Percentiles rank a stretch among this genome's conserved stretches.
Conservation (phyloP, 2,888 invertebrate genomes). For the Leptogaster cylindrica region DNA sequence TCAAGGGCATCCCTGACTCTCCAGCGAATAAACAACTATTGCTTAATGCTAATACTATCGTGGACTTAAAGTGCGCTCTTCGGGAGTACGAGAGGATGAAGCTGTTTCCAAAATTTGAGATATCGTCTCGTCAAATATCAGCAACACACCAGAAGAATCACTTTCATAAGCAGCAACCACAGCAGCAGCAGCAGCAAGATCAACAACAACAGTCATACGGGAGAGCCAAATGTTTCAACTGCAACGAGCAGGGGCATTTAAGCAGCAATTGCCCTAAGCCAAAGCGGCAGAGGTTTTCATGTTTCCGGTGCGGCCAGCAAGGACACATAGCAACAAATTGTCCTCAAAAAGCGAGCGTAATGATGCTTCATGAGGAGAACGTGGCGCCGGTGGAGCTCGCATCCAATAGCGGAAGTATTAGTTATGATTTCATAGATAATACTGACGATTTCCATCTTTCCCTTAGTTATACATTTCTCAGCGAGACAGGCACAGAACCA, state of each 20-base stretch:
- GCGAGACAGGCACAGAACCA: background rate
- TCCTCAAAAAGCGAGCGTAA: background rate
- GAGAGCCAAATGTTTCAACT: constrained; percentile 41
- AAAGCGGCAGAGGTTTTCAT: constrained; percentile 22
- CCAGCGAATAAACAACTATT: constrained; percentile 33
- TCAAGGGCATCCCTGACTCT: constrained; percentile 40
- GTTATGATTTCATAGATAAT: background rate
- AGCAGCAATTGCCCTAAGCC: background rate
- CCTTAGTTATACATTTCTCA: background rate
- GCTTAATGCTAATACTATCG: constrained; percentile 28
- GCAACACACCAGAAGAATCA: background rate
- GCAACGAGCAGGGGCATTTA: constrained; percentile 20
- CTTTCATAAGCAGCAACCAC: background rate
- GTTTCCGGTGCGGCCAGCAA: constrained; percentile 40
- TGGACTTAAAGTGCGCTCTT: constrained; percentile 27
- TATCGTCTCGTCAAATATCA: background rate
- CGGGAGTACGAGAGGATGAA: constrained; percentile 24
- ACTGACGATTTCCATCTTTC: background rate
- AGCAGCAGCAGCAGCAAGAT: background rate
- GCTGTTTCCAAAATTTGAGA: background rate
- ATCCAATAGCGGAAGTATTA: background rate
- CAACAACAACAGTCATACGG: background rate
- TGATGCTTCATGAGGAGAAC: background rate
- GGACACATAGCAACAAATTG: constrained; percentile 39
- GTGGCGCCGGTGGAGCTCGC: background rate